Percentiles rank a stretch among this genome's conserved stretches.
Conservation (phyloP, 92 coral and sea anemone genomes). For the Heliopora coerulea region DNA sequence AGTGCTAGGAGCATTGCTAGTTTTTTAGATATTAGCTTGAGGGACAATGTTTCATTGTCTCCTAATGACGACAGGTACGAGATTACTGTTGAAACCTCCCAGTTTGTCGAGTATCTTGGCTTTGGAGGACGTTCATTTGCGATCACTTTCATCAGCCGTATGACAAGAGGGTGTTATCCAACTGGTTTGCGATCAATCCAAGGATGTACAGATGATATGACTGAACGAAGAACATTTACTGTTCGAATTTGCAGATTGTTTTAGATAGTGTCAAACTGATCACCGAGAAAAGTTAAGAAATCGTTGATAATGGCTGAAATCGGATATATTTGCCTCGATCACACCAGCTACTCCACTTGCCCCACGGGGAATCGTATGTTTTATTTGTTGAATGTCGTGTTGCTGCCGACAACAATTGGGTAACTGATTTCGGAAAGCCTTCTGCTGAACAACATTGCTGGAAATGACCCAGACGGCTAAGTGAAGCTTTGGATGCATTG, state of each 20-base stretch:
- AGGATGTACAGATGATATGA: constrained; percentile 6
- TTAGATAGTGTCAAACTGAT: constrained; percentile 11
- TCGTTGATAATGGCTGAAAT: constrained; percentile 43
- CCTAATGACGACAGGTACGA: constrained; percentile 16
- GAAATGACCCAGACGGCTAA: constrained; percentile 55
- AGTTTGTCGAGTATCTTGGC: constrained; percentile 28
- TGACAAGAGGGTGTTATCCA: constrained; percentile 2
- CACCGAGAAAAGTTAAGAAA: constrained; percentile 19
- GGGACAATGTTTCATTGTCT: constrained; percentile 1
- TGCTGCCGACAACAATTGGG: constrained; percentile 48
- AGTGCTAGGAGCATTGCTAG: constrained; percentile 44
- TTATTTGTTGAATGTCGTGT: constrained; percentile 48
- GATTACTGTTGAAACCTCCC: constrained; percentile 27
- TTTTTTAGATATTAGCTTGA: constrained; percentile 23
- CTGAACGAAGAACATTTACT: constrained; percentile 29
- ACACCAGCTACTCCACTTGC: constrained; percentile 59
- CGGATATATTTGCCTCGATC: constrained; percentile 53
- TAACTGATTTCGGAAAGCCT: constrained; percentile 48
- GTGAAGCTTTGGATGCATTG: constrained; percentile 53
- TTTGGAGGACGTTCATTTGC: constrained; percentile 13
- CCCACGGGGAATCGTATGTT: constrained; percentile 53
- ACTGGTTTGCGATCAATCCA: constrained; percentile 8
- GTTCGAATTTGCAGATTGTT: constrained; percentile 9
- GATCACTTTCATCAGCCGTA: constrained; percentile 6
- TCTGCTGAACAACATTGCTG: constrained; percentile 46